Conservation (phyloP, 92 coral and sea anemone species). For the Bergia puertoricense region DNA sequence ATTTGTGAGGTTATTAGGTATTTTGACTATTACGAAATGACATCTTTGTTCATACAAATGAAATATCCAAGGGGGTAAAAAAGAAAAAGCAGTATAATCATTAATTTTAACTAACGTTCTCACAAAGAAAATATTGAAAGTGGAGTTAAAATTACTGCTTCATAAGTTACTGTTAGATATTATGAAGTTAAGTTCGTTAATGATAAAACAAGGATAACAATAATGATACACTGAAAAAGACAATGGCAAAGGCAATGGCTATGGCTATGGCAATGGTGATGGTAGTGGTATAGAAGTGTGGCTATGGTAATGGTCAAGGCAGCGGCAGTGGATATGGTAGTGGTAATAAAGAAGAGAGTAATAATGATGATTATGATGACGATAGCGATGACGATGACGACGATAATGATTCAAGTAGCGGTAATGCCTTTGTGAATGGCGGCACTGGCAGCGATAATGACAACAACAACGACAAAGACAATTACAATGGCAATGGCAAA, state of each 20-base stretch:
- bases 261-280: background rate
- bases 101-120: too few relatives aligned
- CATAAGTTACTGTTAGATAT: background rate
- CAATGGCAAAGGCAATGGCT: background rate
- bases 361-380: background rate
- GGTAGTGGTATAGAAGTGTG: background rate
- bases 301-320: background rate
- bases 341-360: too few relatives aligned
- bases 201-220: background rate
- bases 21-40: too few relatives aligned
- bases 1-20: too few relatives aligned
- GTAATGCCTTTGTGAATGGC: background rate
- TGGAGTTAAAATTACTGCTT: too few relatives aligned
- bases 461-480: background rate
- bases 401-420: background rate
- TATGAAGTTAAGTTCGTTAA: background rate
- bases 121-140: too few relatives aligned
- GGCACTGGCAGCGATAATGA: background rate
- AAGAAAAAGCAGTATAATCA: too few relatives aligned
- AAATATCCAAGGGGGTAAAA: too few relatives aligned
- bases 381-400: too few relatives aligned
- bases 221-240: background rate
- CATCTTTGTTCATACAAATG: too few relatives aligned
- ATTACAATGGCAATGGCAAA: background rate
- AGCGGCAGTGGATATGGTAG: background rate